phyloP scores from a whole-genome alignment of 2,888 invertebrate species.

The Phytoseiulus persimilis region DNA sequence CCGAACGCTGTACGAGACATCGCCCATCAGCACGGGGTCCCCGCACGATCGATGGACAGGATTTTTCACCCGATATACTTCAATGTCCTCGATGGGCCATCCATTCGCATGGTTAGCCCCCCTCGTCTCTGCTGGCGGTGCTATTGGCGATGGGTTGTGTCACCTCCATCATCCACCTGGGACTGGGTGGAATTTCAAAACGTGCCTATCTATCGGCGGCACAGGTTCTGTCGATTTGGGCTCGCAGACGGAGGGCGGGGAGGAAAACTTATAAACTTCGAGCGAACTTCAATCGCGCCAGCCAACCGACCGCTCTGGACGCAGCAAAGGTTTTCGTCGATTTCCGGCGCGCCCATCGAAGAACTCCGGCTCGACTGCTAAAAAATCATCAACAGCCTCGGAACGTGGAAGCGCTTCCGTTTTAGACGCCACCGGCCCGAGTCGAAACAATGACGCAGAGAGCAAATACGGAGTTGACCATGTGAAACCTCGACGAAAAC shows the following conservation, averaged over 20 bases:
- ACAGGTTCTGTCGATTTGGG: background rate
- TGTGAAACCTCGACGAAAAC: background rate
- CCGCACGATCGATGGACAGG: background rate
- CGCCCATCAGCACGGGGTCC: background rate
- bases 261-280: no score
- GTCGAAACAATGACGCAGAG: background rate
- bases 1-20: background rate
- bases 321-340: background rate
- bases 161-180: constrained; percentile 5
- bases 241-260: background rate
- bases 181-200: background rate
- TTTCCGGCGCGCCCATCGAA: background rate
- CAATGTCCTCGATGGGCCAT: background rate
- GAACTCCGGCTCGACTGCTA: background rate
- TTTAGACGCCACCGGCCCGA: background rate
- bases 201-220: background rate
- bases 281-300: background rate
- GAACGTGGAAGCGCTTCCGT: background rate
- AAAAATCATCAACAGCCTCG: background rate
- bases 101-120: background rate
- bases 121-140: background rate
- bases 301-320: background rate
- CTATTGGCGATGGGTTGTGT: background rate
- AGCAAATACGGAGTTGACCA: background rate
- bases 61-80: constrained; percentile 5